Percentiles rank a stretch among this genome's conserved stretches.
Evolutionary conservation across 2,888 invertebrate species (phyloP).

Genomic region (Neelides folsomi): DNA sequence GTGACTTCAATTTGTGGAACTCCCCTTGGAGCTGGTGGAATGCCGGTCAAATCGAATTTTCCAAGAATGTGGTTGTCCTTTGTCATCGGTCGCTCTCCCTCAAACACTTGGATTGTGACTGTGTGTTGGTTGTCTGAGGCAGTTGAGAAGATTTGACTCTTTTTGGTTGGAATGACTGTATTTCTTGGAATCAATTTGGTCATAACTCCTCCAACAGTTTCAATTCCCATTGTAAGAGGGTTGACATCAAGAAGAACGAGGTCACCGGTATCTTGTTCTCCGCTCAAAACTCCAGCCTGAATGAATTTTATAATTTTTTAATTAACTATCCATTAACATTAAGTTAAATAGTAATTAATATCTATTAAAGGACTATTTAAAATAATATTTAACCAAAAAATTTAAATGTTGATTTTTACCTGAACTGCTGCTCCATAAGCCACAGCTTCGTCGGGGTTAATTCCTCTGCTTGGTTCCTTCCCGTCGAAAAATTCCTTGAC

Average conservation of each 20-base stretch:
- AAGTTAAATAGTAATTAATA: no score
- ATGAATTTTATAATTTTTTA: conserved; percentile 91
- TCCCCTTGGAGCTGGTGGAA: conserved; percentile 85
- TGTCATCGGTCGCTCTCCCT: conserved; percentile 99
- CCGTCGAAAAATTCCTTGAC: conserved; percentile 93
- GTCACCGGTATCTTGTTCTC: conserved; percentile 93
- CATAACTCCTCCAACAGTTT: conserved; percentile 99
- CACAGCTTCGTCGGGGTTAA: conserved; percentile 93
- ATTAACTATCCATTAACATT: neutral
- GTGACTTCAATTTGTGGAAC: conserved; percentile 91
- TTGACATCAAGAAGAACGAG: conserved; percentile 95
- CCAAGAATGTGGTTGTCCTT: conserved; percentile 98
- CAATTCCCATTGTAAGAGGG: conserved; percentile 97
- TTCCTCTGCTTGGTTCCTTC: conserved; percentile 94
- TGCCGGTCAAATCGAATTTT: conserved; percentile 94
- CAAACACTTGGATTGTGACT: conserved; percentile 95
- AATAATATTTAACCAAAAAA: neutral
- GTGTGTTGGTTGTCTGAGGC: conserved; percentile 98
- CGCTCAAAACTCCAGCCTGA: conserved; percentile 93
- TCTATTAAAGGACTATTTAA: no score
- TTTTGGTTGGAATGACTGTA: conserved; percentile 98
- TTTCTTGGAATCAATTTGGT: conserved; percentile 94
- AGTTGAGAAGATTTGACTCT: conserved; percentile 98
- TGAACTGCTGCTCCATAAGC: conserved; percentile 51
- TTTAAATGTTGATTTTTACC: conserved; percentile 40